A percentile compares a stretch with the other conserved stretches of the same genome.
These are phyloP conservation scores for Ophonus ardosiacus DNA, from an alignment of 2,888 invertebrate genomes.

Conservation along the genomic window DNA sequence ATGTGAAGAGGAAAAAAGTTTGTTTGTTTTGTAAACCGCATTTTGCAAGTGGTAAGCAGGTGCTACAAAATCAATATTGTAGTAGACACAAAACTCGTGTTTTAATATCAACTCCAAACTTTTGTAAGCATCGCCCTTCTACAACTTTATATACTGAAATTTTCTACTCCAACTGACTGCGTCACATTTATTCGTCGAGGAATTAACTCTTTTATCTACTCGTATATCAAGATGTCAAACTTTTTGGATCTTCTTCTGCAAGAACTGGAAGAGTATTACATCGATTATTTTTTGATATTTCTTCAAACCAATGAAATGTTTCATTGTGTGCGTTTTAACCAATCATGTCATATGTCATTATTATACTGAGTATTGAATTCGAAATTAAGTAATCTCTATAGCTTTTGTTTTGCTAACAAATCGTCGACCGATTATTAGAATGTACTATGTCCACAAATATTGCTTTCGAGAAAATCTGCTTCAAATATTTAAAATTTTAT, in stretches of 20 bases:
- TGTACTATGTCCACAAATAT: too few species aligned
- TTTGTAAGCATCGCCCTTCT: not conserved
- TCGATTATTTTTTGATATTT: too few species aligned
- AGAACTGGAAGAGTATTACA: not conserved
- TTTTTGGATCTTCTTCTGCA: not conserved
- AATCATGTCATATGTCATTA: too few species aligned
- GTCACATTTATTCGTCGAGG: not conserved
- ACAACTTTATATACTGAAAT: constrained; percentile 8
- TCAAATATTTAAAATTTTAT: too few species aligned
- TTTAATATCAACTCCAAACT: constrained; percentile 31
- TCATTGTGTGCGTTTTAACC: too few species aligned
- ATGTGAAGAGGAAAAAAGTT: not conserved
- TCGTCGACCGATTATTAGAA: too few species aligned
- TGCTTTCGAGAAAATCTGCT: too few species aligned
- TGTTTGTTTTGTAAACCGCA: constrained; percentile 9
- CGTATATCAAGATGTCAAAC: not conserved
- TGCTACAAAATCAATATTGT: constrained; percentile 18
- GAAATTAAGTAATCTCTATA: too few species aligned
- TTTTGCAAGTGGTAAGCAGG: constrained; percentile 32
- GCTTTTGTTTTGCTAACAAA: too few species aligned
- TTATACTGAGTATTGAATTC: too few species aligned
- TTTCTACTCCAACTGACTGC: not conserved
- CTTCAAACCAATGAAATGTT: too few species aligned
- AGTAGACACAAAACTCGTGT: constrained; percentile 25
- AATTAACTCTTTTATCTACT: not conserved